These are phyloP conservation scores for Orchesella flavescens DNA, from an alignment of 2,888 invertebrate genomes.

Conservation along the genomic window DNA sequence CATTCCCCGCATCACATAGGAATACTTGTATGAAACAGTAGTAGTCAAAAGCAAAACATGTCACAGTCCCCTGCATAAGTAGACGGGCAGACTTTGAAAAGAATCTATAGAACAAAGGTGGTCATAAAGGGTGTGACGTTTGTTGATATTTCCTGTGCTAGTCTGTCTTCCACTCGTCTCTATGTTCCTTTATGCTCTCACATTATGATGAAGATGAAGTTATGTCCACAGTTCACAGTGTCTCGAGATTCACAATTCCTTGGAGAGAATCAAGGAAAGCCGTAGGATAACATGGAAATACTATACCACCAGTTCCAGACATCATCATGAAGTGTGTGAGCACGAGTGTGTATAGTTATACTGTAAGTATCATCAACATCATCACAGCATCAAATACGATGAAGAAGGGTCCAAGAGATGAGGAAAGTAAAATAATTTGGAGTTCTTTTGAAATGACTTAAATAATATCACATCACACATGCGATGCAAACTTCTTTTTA, in stretches of 20 bases:
- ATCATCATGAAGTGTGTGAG: background rate
- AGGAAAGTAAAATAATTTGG: conserved; percentile 9
- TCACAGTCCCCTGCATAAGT: background rate
- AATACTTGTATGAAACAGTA: background rate
- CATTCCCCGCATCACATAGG: no score
- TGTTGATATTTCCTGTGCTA: background rate
- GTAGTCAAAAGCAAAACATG: no score
- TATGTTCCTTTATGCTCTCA: background rate
- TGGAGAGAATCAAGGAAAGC: conserved; percentile 39
- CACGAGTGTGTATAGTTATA: background rate
- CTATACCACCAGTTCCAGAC: background rate
- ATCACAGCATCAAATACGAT: background rate
- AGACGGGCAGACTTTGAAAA: background rate
- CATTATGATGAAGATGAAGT: conserved; percentile 36
- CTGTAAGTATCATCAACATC: background rate
- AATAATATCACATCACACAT: conserved; percentile 26
- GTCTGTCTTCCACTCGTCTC: background rate
- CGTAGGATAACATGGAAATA: background rate
- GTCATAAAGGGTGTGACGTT: background rate
- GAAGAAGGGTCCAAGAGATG: background rate
- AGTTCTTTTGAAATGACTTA: conserved; percentile 32
- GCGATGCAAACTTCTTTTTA: conserved; percentile 20
- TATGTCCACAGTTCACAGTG: conserved; percentile 34
- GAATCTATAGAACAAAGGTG: background rate
- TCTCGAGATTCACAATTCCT: conserved; percentile 40